A percentile compares a stretch with the other conserved stretches of the same genome.
Conservation (phyloP, 2,888 invertebrate species). For the Drosophila lutescens region DNA sequence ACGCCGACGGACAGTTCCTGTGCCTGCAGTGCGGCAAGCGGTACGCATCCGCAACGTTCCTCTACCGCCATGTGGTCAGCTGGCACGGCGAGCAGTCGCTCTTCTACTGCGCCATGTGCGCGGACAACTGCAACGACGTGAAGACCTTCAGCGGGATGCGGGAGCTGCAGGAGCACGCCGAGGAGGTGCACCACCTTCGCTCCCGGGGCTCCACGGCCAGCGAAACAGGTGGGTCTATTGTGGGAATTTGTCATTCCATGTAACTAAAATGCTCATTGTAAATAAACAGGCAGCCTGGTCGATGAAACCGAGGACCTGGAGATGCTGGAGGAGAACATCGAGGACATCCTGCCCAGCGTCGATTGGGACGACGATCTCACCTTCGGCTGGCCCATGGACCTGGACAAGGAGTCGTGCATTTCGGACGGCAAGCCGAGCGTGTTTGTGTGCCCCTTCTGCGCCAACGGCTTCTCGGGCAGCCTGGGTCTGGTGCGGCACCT, state of each 20-base stretch:
- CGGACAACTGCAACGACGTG: slow-evolving; percentile 54
- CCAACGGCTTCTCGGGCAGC: slow-evolving; percentile 62
- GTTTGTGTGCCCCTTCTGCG: slow-evolving; percentile 65
- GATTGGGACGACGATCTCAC: slow-evolving; percentile 70
- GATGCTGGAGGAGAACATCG: slow-evolving; percentile 70
- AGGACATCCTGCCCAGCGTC: slow-evolving; percentile 61
- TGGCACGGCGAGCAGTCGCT: slow-evolving; percentile 68
- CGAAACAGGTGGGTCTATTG: slow-evolving; percentile 5
- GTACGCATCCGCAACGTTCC: slow-evolving; percentile 54
- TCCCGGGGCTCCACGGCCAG: slow-evolving; percentile 13
- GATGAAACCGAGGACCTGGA: slow-evolving; percentile 66
- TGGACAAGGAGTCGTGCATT: slow-evolving; percentile 67
- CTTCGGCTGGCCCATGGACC: slow-evolving; percentile 66
- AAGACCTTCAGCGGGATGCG: slow-evolving; percentile 52
- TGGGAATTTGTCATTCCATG: too few relatives aligned
- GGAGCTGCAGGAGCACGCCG: slow-evolving; percentile 53
- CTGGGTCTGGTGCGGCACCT: slow-evolving; percentile 58
- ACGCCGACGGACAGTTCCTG: slow-evolving; percentile 48
- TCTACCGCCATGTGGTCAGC: slow-evolving; percentile 61
- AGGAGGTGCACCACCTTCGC: slow-evolving; percentile 49
- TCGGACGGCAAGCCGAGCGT: slow-evolving; percentile 57
- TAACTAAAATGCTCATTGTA: too few relatives aligned
- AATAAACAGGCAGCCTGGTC: slow-evolving; percentile 39
- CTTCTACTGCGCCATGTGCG: slow-evolving; percentile 67
- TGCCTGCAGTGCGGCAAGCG: slow-evolving; percentile 69